Conservation (phyloP, 1,140 invertebrate genomes). For the Meloidogyne floridensis region DNA sequence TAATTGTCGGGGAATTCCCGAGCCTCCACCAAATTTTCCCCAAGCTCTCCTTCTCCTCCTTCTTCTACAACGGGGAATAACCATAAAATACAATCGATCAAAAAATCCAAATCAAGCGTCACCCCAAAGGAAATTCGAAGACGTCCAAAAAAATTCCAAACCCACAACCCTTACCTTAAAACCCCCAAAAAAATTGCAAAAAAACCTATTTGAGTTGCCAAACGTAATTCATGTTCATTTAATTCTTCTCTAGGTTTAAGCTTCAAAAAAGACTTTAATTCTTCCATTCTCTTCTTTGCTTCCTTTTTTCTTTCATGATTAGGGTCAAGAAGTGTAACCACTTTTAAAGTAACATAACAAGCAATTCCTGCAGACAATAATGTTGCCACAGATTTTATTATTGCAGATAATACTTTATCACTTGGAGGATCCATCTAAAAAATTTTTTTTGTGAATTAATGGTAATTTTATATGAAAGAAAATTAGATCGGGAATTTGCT, state of each 20-base stretch:
- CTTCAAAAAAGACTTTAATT: background rate
- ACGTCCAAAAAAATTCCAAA: too few species aligned
- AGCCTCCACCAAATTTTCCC: too few species aligned
- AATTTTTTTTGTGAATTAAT: too few species aligned
- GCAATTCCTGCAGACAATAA: background rate
- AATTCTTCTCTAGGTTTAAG: background rate
- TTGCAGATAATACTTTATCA: background rate
- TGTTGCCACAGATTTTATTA: background rate
- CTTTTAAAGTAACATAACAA: background rate
- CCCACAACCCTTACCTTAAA: background rate
- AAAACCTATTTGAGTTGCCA: slow-evolving; percentile 7
- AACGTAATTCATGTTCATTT: slow-evolving; percentile 7
- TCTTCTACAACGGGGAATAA: too few species aligned
- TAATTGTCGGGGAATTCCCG: too few species aligned
- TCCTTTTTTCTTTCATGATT: background rate
- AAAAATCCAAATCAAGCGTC: too few species aligned
- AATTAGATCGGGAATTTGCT: too few species aligned
- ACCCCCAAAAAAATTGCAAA: background rate
- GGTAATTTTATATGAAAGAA: too few species aligned
- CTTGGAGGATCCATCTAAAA: background rate
- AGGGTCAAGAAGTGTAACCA: background rate
- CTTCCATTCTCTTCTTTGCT: background rate
- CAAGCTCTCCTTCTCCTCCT: too few species aligned
- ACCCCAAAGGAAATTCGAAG: too few species aligned
- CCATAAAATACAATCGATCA: too few species aligned